Base-by-base conservation (phyloP, 30 jellyfish, hydroid and myxozoan genomes). In the Turritopsis dohrnii region DNA sequence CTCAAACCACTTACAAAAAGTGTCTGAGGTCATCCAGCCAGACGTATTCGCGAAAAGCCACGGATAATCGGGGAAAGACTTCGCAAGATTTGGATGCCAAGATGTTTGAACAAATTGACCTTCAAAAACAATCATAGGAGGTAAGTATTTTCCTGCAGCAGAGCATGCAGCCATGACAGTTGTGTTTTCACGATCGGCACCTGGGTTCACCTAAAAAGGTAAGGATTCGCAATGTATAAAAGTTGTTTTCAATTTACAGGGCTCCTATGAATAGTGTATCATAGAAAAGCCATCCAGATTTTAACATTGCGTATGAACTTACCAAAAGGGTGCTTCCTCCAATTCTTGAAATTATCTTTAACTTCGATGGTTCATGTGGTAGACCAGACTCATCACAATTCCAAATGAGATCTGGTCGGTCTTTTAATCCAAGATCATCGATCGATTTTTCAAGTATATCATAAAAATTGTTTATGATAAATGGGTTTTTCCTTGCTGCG, bases 141-240 rank as follows among this genome's bases (percentile, higher is more conserved):
- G 72, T 54, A 54, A n/a, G 18, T 54, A 16, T 16, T 18, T n/a
- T 16, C 72, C n/a, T 18, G 72, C 18, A 16, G 72, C n/a, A 16
- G 72, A 54, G 72, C 18, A 18, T 54, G 72, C 72, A 16, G 72
- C 72, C 72, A 54, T 54, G 18, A 54, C n/a, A n/a, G n/a, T n/a
- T n/a, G n/a, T n/a, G n/a, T n/a, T n/a, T n/a, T n/a, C n/a, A n/a
- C n/a, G n/a, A 18, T 54, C 19, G 18, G 18, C 19, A 54, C 72
- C 72, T 16, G 72, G 72, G n/a, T 54, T 54, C 72, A 54, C 72
- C 72, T 54, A 54, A 54, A 54, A 54, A n/a, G n/a, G n/a, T n/a
- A n/a, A n/a, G n/a, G n/a, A n/a, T n/a, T n/a, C n/a, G n/a, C n/a
- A n/a, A n/a, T n/a, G n/a, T n/a, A n/a, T n/a, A n/a, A n/a, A n/a